These are phyloP conservation scores for Eublepharis macularius DNA, from an alignment of 2,113 vertebrate species.

Conservation along the genomic window DNA sequence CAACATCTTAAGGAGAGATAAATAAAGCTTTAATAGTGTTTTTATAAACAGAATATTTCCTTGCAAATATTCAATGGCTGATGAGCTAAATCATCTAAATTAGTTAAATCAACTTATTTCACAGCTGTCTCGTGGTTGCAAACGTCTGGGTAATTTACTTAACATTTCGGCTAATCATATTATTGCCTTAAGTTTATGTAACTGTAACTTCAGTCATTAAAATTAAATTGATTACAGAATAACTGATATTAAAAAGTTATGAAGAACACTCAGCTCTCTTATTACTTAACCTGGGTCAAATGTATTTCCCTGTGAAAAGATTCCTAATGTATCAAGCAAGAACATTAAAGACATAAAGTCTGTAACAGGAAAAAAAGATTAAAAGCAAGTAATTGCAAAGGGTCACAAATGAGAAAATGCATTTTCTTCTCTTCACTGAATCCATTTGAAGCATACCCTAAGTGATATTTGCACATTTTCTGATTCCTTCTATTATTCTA, in stretches of 20 bases:
- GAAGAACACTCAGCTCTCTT: conserved; percentile 3
- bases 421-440: not conserved
- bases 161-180: conserved; percentile 20
- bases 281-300: conserved; percentile 4
- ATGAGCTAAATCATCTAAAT: conserved; percentile 9
- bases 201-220: not conserved
- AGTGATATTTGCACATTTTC: not conserved
- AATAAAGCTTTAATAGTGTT: not conserved
- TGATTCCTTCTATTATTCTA: not conserved
- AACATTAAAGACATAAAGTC: not conserved
- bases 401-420: not conserved
- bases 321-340: not conserved
- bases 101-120: not conserved
- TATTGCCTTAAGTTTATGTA: not conserved
- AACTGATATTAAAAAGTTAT: conserved; percentile 1
- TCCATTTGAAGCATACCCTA: not conserved
- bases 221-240: conserved; percentile 20
- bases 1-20: not conserved
- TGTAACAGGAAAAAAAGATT: not conserved
- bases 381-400: not conserved
- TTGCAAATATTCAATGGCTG: conserved; percentile 1
- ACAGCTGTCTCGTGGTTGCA: not conserved
- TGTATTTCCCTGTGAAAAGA: rapidly evolving
- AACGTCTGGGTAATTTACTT: conserved; percentile 10
- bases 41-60: not conserved